Percentiles rank a stretch among this genome's conserved stretches.
These are phyloP conservation scores for Boloria selene DNA, from an alignment of 2,888 invertebrate species.

Conservation along the genomic window DNA sequence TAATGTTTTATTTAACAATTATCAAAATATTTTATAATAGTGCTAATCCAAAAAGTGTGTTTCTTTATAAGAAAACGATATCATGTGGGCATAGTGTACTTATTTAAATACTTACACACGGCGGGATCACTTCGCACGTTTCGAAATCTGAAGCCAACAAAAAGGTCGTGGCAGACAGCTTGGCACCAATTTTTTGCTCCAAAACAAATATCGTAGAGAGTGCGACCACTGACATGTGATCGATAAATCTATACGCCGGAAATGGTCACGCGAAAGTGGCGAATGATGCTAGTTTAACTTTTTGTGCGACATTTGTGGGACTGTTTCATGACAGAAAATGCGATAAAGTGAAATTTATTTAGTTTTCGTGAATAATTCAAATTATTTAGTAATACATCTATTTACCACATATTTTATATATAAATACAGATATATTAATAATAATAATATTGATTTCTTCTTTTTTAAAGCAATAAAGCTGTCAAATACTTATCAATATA, in stretches of 20 bases:
- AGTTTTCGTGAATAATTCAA: too few relatives aligned
- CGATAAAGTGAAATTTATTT: not conserved
- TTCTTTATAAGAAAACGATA: not conserved
- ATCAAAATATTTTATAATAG: too few relatives aligned
- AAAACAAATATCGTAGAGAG: slow-evolving; percentile 44
- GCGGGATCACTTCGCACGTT: not conserved
- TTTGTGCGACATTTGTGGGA: slow-evolving; percentile 23
- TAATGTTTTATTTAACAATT: too few relatives aligned
- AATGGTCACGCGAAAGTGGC: slow-evolving; percentile 57
- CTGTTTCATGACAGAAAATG: slow-evolving; percentile 23
- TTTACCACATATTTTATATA: too few relatives aligned
- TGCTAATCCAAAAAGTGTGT: too few relatives aligned
- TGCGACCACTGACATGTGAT: slow-evolving; percentile 52
- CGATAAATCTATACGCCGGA: slow-evolving; percentile 64
- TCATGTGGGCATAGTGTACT: not conserved
- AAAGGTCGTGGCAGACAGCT: slow-evolving; percentile 56
- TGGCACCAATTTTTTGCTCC: slow-evolving; percentile 67
- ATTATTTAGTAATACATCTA: too few relatives aligned
- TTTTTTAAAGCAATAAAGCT: too few relatives aligned
- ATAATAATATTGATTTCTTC: too few relatives aligned
- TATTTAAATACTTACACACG: not conserved
- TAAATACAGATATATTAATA: too few relatives aligned
- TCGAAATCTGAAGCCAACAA: slow-evolving; percentile 33
- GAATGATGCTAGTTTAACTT: slow-evolving; percentile 34
- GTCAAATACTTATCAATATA: too few relatives aligned